A percentile compares a stretch with the other conserved stretches of the same genome.
phyloP scores from a whole-genome alignment of 2,113 vertebrate species.

The Candoia aspera region DNA sequence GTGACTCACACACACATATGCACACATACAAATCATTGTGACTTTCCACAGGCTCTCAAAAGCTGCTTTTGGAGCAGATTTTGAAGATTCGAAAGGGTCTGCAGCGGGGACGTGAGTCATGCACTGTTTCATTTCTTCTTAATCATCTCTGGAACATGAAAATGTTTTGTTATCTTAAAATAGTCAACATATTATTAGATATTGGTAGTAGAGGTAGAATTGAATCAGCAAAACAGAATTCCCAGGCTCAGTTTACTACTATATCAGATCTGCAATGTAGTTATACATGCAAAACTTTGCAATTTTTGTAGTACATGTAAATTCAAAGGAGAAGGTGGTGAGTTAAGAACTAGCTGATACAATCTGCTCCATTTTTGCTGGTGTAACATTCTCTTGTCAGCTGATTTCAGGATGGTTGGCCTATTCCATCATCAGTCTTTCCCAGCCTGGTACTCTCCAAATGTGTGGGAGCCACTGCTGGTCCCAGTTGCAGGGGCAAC shows the following conservation, averaged over 20 bases:
- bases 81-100: neutral
- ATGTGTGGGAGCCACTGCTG: neutral
- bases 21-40: neutral
- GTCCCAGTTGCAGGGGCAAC: neutral
- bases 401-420: neutral
- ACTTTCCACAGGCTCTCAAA: neutral
- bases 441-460: neutral
- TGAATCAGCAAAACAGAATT: neutral
- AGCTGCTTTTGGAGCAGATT: neutral
- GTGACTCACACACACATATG: neutral
- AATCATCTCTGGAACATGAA: neutral
- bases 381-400: neutral
- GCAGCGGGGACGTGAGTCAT: neutral
- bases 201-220: neutral
- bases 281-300: neutral
- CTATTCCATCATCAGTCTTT: neutral
- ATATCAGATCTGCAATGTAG: neutral
- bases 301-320: neutral
- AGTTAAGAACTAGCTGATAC: neutral
- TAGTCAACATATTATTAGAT: neutral
- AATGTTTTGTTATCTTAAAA: neutral
- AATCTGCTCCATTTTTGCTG: neutral
- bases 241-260: neutral
- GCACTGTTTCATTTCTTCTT: neutral
- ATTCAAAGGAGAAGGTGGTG: neutral